A percentile compares a stretch with the other conserved stretches of the same genome.
phyloP scores from a whole-genome alignment of 2,113 vertebrate species.

The Etia nguti region DNA sequence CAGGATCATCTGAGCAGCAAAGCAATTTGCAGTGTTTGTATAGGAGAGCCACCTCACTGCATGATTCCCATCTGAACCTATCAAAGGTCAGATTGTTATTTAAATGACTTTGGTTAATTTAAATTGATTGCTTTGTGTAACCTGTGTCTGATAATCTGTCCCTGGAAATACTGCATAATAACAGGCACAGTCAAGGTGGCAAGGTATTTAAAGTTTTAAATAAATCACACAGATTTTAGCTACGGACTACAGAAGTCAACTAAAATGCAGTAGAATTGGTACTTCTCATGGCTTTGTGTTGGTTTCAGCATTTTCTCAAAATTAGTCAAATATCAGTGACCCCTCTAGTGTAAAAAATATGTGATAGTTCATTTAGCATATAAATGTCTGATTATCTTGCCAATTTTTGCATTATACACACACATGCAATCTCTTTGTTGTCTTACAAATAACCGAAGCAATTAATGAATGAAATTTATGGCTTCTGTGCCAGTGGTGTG shows the following conservation, averaged over 20 bases:
- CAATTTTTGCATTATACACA: neutral
- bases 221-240: neutral
- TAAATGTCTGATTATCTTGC: neutral
- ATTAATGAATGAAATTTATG: neutral
- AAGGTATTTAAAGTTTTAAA: neutral
- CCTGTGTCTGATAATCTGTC: neutral
- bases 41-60: neutral
- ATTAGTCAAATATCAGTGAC: neutral
- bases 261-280: neutral
- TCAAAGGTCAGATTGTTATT: conserved; percentile 8
- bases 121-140: neutral
- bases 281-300: neutral
- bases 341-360: neutral
- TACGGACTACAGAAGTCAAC: neutral
- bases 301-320: neutral
- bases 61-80: neutral
- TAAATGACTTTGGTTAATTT: neutral
- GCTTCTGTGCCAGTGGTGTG: neutral
- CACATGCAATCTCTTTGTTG: neutral
- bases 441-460: neutral
- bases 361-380: neutral
- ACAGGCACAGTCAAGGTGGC: neutral
- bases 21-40: conserved; percentile 14
- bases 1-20: neutral
- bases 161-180: neutral